These are phyloP conservation scores for Andricus curvator DNA, from an alignment of 2,888 invertebrate genomes.

Conservation along the genomic window DNA sequence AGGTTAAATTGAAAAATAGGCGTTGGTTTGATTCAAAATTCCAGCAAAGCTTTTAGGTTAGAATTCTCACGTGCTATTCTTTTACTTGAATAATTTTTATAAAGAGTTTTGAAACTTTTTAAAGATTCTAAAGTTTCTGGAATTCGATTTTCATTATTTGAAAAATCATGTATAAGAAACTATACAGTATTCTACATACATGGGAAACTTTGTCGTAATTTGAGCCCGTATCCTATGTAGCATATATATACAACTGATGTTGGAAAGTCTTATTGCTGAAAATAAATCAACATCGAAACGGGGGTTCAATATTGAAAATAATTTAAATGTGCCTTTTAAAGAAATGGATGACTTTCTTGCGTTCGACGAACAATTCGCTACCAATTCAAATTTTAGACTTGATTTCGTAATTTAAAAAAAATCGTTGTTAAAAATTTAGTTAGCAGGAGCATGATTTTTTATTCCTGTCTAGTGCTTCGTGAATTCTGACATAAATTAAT, in stretches of 20 bases:
- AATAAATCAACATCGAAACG: neutral
- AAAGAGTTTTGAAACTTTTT: too few species aligned
- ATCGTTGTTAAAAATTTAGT: neutral
- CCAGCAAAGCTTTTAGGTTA: too few species aligned
- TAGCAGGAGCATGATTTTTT: neutral
- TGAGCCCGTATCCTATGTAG: too few species aligned
- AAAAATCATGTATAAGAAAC: too few species aligned
- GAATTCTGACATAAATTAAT: neutral
- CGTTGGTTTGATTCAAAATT: too few species aligned
- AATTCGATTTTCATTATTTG: too few species aligned
- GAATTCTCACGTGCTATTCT: too few species aligned
- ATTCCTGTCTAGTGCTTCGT: neutral
- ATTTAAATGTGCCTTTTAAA: neutral
- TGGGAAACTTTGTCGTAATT: too few species aligned
- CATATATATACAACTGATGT: neutral
- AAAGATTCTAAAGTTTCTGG: too few species aligned
- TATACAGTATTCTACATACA: too few species aligned
- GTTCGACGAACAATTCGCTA: neutral
- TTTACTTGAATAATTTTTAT: too few species aligned
- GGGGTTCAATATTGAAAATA: neutral
- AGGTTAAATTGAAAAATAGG: too few species aligned
- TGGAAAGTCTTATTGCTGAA: neutral
- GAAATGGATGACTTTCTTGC: neutral
- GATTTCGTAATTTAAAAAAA: neutral
- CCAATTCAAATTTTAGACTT: neutral